Evolutionary conservation across 2,797 vertebrate genomes (phyloP), one percentile per base, ranked within the genome.

Genomic region (Amazonetta brasiliensis): DNA sequence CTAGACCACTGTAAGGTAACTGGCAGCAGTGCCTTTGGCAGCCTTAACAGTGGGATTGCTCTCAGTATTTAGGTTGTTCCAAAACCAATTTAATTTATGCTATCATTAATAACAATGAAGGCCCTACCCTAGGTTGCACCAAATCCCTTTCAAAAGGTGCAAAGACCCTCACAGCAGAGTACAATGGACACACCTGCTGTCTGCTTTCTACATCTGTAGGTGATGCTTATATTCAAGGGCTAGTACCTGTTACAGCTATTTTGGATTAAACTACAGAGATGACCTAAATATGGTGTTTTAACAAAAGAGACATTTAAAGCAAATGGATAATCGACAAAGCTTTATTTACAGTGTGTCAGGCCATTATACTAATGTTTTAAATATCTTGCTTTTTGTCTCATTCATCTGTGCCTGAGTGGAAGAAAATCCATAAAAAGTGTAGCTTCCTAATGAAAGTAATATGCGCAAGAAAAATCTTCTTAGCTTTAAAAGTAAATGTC

Each of bases 401-500:
- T 96, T 94, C 89, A 83, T 86, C 90, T 82, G 35, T 81, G 71
- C 80, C 52, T 11, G 2, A 88, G 50, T 73, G 62, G 48, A 33
- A 37, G 78, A 91, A 94, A 82, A 75, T 76, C 82, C 12, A 6
- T 96, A 92, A 55, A 64, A 91, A 96, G 82, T 77, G 69, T 79
- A 87, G 67, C 69, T 96, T 88, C 72, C 91, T 96, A 96, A 95
- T 95, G 87, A 95, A 93, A 89, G 91, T 94, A 91, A 80, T 88
- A 92, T 67, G 91, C 95, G 90, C 82, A 89, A 90, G 82, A 91
- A 94, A 95, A 79, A 91, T 81, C 84, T 89, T 93, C 90, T 93
- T 95, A 94, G 44, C 89, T 96, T 94, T 96, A 88, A 94, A 94
- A 94, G 69, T 84, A 94, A 93, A 93, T 96, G 94, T 89, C 94